Evolutionary conservation across 2,888 invertebrate genomes (phyloP).

Genomic region (Mystacides longicornis): DNA sequence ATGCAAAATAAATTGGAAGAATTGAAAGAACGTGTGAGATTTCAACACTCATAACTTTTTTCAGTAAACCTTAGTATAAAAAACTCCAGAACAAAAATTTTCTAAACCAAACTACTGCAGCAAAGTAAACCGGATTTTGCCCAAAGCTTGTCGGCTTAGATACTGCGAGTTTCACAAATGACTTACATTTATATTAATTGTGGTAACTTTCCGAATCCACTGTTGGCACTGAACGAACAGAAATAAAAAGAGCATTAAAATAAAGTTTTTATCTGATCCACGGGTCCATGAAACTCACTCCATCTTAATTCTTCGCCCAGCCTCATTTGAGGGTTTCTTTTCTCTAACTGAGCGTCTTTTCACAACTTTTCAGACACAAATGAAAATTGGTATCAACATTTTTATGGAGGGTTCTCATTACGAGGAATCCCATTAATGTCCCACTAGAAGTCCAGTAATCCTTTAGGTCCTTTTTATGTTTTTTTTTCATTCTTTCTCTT

Average conservation of each 20-base stretch:
- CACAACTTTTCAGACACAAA: constrained; percentile 24
- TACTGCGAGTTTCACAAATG: constrained; percentile 3
- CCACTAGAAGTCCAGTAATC: background rate
- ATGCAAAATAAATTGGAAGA: no score
- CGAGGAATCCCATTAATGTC: background rate
- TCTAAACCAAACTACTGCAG: background rate
- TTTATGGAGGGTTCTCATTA: background rate
- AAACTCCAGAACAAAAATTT: no score
- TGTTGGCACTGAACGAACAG: constrained; percentile 23
- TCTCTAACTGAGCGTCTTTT: constrained; percentile 4
- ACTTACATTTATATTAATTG: constrained; percentile 17
- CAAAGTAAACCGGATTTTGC: no score
- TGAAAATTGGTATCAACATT: constrained; percentile 20
- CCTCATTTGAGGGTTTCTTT: background rate
- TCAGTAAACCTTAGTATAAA: no score
- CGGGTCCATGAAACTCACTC: constrained; percentile 17
- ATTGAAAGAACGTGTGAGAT: no score
- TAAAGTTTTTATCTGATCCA: constrained; percentile 25
- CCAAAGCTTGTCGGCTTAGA: no score
- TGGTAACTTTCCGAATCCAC: constrained; percentile 24
- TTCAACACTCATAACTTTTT: no score
- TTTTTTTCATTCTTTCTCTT: no score
- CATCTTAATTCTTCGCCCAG: constrained; percentile 14
- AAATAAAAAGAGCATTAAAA: constrained; percentile 23
- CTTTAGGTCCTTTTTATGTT: no score